Percentiles rank a stretch among this genome's conserved stretches.
These are phyloP conservation scores for Drosophila nasuta DNA, from an alignment of 1,140 invertebrate genomes.

Conservation along the genomic window DNA sequence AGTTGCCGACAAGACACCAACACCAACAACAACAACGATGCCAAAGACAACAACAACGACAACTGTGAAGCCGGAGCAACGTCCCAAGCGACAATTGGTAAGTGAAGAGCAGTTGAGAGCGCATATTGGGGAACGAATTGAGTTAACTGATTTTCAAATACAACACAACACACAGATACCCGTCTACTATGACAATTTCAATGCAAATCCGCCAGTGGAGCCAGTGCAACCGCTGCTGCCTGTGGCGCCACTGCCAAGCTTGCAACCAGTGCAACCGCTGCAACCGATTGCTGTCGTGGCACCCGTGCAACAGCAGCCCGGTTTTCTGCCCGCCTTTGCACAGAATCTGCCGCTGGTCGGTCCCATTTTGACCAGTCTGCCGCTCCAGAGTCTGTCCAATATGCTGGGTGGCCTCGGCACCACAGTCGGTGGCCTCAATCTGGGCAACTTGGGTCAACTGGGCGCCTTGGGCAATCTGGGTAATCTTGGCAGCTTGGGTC, in stretches of 20 bases:
- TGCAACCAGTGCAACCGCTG: slow-evolving; percentile 23
- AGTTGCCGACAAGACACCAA: background rate
- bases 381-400: slow-evolving; percentile 44
- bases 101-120: background rate
- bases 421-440: slow-evolving; percentile 53
- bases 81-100: slow-evolving; percentile 67
- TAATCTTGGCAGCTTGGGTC: slow-evolving; percentile 9
- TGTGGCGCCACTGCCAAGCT: slow-evolving; percentile 19
- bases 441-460: slow-evolving; percentile 54
- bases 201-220: slow-evolving; percentile 31
- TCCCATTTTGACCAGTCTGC: slow-evolving; percentile 58
- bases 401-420: slow-evolving; percentile 49
- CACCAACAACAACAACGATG: slow-evolving; percentile 8
- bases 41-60: background rate
- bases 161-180: slow-evolving; percentile 28
- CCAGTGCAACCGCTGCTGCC: slow-evolving; percentile 14
- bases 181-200: slow-evolving; percentile 59
- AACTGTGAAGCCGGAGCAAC: slow-evolving; percentile 23
- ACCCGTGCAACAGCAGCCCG: slow-evolving; percentile 46
- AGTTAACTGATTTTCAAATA: background rate
- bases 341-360: slow-evolving; percentile 71
- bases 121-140: background rate
- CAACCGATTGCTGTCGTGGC: slow-evolving; percentile 60
- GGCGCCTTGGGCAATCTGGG: slow-evolving; percentile 36
- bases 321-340: slow-evolving; percentile 56